Percentiles rank a stretch among this genome's conserved stretches.
Evolutionary conservation across 23 tunicate species (phyloP).

Genomic region (Aplidium turbinatum): DNA sequence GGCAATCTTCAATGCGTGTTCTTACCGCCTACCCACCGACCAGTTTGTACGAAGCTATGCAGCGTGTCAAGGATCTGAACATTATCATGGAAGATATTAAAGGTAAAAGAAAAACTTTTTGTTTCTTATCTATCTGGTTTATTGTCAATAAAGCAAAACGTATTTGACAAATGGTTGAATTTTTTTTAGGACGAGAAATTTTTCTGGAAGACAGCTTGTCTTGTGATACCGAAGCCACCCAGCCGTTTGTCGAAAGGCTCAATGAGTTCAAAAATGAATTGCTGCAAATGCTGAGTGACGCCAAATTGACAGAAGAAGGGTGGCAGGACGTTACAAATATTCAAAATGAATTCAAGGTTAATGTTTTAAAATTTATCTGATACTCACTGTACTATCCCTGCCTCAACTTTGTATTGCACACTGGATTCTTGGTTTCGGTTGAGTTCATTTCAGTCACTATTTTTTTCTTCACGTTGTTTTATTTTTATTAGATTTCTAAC

Average conservation of each 20-base stretch:
- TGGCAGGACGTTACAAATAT: conserved; percentile 42
- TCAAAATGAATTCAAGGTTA: conserved; percentile 53
- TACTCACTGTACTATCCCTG: too few species aligned
- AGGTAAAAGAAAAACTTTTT: conserved; percentile 46
- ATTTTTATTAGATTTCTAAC: too few species aligned
- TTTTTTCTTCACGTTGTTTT: too few species aligned
- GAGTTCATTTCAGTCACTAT: too few species aligned
- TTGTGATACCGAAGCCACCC: conserved; percentile 25
- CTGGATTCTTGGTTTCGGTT: too few species aligned
- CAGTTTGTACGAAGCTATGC: conserved; percentile 53
- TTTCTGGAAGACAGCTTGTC: conserved; percentile 35
- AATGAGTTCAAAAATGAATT: conserved; percentile 38
- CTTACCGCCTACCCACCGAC: conserved; percentile 42
- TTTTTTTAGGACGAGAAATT: conserved; percentile 29
- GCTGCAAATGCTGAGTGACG: conserved; percentile 30
- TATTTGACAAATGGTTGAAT: background rate
- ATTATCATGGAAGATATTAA: conserved; percentile 51
- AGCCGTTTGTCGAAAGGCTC: conserved; percentile 34
- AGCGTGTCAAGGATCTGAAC: conserved; percentile 52
- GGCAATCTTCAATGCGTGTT: conserved; percentile 38
- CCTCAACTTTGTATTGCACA: too few species aligned
- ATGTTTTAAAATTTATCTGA: too few species aligned
- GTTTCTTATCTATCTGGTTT: too few species aligned
- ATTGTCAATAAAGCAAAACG: too few species aligned
- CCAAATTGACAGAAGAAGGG: conserved; percentile 38